Evolutionary conservation across 1,140 invertebrate species (phyloP), one percentile per base, ranked within the genome.

Genomic region (Cotesia typhae): DNA sequence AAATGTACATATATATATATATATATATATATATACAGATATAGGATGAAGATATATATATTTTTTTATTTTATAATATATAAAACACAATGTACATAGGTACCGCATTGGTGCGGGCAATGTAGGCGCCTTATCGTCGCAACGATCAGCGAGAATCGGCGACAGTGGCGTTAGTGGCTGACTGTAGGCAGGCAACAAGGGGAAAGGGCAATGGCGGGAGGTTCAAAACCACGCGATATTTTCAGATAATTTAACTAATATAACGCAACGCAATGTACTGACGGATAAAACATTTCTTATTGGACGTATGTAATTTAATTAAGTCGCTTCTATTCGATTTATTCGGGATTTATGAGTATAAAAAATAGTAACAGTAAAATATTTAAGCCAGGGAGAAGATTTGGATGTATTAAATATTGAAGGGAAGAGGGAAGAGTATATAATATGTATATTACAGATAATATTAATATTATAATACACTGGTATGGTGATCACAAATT

Each of bases 161-260:
- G 70, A 71, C 63, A 63, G 70, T 71, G 70, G 70, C 70, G 70
- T 71, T 64, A 55, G 61, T 65, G 37, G 61, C 41, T 47, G 41
- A 10, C 41, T 47, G 41, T 47, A 47, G 7, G 41, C 17, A 59
- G 57, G 59, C 68, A 70, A 20, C 36, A 61, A 37, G 55, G 59
- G 68, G 68, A 41, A 28, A 41, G n/a, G 47, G 59, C 17, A 53
- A 66, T 71, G 70, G 70, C 70, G 70, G 70, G 70, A 71, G 59
- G 55, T 71, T 71, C 37, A 52, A 71, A 71, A 63, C 35, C 14
- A 37, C 36, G 36, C 60, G 35, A 5, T 28, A 28, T 28, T 28
- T 28, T 28, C 28, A 28, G 28, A 28, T 28, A 28, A 28, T 28
- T 1, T 28, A 28, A 28, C 28, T 28, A 28, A 28, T 28, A 1